phyloP scores from a whole-genome alignment of 2,113 vertebrate genomes.

The Pollachius pollachius region DNA sequence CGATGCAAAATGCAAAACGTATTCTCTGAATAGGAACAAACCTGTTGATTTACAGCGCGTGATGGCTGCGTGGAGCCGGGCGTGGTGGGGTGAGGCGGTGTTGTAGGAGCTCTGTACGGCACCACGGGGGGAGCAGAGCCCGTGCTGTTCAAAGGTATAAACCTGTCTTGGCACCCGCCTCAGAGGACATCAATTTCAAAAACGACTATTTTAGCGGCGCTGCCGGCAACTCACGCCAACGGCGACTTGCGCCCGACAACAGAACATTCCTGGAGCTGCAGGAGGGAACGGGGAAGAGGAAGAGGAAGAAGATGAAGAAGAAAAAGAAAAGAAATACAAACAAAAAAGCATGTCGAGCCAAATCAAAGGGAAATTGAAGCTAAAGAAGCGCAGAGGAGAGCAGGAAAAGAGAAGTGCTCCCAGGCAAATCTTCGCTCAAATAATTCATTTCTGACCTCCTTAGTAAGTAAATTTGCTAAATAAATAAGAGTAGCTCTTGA shows the following conservation, averaged over 20 bases:
- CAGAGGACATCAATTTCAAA: constrained; percentile 66
- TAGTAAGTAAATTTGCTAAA: constrained; percentile 81
- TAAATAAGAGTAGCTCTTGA: constrained; percentile 78
- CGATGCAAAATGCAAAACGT: too few relatives aligned
- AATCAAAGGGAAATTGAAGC: constrained; percentile 73
- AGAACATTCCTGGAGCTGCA: constrained; percentile 69
- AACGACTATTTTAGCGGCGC: constrained; percentile 66
- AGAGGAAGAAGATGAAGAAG: constrained; percentile 47
- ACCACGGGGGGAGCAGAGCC: constrained; percentile 11
- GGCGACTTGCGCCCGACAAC: constrained; percentile 15
- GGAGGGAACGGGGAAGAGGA: constrained; percentile 61
- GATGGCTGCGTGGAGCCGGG: neutral
- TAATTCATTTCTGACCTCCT: constrained; percentile 81
- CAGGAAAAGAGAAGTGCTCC: constrained; percentile 61
- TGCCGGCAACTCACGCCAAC: constrained; percentile 56
- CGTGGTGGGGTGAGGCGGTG: neutral
- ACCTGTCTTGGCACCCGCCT: constrained; percentile 67
- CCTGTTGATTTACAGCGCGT: too few relatives aligned
- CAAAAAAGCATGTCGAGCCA: constrained; percentile 46
- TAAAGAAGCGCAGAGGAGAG: constrained; percentile 53
- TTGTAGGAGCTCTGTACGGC: constrained; percentile 6
- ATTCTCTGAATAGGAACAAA: too few relatives aligned
- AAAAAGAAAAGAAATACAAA: constrained; percentile 66
- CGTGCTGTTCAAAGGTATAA: constrained; percentile 36
- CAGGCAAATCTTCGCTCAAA: constrained; percentile 76